Evolutionary conservation across 1,140 invertebrate genomes (phyloP).

Genomic region (Pemphigus obesinymphae): DNA sequence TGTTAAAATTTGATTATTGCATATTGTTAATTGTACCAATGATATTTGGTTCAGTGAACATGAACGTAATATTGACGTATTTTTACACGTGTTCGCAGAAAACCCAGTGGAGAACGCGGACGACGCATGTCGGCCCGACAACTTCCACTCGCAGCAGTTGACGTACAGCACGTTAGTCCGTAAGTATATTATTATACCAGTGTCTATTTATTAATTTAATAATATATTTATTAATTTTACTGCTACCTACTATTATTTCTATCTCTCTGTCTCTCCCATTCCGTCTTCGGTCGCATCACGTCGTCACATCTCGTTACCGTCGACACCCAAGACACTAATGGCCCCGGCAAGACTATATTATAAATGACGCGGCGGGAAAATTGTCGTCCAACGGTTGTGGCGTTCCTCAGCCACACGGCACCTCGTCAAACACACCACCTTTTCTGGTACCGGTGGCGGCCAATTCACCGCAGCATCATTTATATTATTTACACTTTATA

Average conservation of each 20-base stretch:
- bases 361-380: neutral
- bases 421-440: neutral
- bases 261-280: neutral
- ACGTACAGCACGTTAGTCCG: slow-evolving; percentile 52
- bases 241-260: neutral
- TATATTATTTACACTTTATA: slow-evolving; percentile 27
- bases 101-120: slow-evolving; percentile 48
- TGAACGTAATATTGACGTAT: too few relatives aligned
- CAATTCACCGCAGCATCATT: neutral
- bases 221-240: too few relatives aligned
- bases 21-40: slow-evolving; percentile 23
- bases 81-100: slow-evolving; percentile 42
- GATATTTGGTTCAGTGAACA: too few relatives aligned
- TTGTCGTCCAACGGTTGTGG: neutral
- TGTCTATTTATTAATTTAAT: slow-evolving; percentile 17
- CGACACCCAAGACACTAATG: neutral
- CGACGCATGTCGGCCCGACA: slow-evolving; percentile 53
- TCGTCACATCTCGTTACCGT: slow-evolving; percentile 21
- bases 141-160: slow-evolving; percentile 50
- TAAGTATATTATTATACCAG: slow-evolving; percentile 47
- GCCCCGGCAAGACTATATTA: neutral
- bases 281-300: neutral
- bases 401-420: neutral
- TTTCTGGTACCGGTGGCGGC: neutral
- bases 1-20: neutral